phyloP scores from a whole-genome alignment of 2,888 invertebrate species.

The Drosophila multiciliata region DNA sequence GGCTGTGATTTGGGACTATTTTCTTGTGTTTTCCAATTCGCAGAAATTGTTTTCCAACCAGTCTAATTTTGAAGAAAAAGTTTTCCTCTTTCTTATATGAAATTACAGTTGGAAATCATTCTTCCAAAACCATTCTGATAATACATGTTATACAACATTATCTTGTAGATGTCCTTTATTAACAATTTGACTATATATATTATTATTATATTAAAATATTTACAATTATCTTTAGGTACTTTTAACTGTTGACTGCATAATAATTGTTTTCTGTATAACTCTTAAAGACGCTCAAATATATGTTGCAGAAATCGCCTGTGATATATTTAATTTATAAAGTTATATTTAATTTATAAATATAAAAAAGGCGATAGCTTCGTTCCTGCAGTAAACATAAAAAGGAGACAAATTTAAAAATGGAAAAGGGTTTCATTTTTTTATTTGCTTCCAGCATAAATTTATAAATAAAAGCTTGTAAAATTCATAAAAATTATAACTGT shows the following conservation, averaged over 20 bases:
- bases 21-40: background rate
- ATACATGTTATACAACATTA: background rate
- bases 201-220: background rate
- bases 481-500: background rate
- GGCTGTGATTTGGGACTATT: background rate
- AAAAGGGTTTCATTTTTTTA: background rate
- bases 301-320: too few species aligned
- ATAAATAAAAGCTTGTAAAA: background rate
- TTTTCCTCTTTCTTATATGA: background rate
- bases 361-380: too few species aligned
- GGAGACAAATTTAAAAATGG: background rate
- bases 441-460: background rate
- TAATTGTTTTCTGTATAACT: background rate
- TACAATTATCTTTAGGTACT: background rate
- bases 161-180: background rate
- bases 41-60: background rate
- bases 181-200: background rate
- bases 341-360: too few species aligned
- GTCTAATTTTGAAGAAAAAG: background rate
- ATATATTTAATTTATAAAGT: too few species aligned
- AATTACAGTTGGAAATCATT: background rate
- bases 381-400: too few species aligned
- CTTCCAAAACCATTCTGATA: background rate
- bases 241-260: background rate
- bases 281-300: background rate